phyloP scores from a whole-genome alignment of 2,888 invertebrate species.

The Ctena decussata region DNA sequence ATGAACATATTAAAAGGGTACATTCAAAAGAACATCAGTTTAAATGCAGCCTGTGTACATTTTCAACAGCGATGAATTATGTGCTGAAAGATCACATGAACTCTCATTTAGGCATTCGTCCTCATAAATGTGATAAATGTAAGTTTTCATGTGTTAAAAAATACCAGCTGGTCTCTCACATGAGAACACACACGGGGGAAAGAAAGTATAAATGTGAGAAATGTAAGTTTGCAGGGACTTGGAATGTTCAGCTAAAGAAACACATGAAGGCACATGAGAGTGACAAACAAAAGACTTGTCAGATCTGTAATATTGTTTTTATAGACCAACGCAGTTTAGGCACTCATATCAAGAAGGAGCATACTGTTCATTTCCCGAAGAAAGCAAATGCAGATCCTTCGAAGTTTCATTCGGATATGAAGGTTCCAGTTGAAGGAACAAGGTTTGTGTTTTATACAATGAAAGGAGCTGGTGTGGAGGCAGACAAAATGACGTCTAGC shows the following conservation, averaged over 20 bases:
- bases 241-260: conserved; percentile 39
- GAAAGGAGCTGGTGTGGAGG: neutral
- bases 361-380: neutral
- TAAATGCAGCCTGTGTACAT: conserved; percentile 29
- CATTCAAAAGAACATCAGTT: conserved; percentile 22
- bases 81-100: conserved; percentile 19
- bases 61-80: neutral
- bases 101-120: conserved; percentile 24
- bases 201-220: conserved; percentile 30
- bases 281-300: neutral
- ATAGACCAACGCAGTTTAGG: conserved; percentile 2
- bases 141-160: conserved; percentile 29
- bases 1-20: conserved; percentile 16
- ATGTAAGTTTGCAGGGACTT: conserved; percentile 24
- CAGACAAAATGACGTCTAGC: too few species aligned
- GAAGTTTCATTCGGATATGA: neutral
- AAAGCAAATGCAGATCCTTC: neutral
- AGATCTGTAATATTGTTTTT: conserved; percentile 27
- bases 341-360: conserved; percentile 31
- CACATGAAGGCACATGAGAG: conserved; percentile 20
- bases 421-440: neutral
- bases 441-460: neutral
- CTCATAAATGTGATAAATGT: conserved; percentile 20
- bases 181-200: conserved; percentile 27
- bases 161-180: conserved; percentile 27